phyloP scores from a whole-genome alignment of 2,797 vertebrate genomes.

The Propithecus deckenii region DNA sequence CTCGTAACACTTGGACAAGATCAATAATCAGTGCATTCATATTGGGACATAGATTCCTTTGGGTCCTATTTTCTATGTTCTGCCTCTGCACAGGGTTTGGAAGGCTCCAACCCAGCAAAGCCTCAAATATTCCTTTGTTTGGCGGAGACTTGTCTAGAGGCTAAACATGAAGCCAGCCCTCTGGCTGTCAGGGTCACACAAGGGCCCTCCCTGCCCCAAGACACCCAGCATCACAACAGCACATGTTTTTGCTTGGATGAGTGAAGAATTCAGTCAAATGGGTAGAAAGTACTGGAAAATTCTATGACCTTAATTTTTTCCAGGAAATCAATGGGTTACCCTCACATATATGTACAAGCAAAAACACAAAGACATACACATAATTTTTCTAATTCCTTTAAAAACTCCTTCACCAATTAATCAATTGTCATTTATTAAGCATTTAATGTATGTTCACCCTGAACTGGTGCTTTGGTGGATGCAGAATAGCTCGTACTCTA shows the following conservation, averaged over 20 bases:
- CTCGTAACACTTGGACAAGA: neutral
- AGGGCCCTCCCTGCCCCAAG: neutral
- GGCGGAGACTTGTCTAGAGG: neutral
- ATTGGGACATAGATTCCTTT: accelerated
- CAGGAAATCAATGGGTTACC: neutral
- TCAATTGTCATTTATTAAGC: neutral
- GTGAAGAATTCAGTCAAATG: neutral
- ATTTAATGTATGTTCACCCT: accelerated
- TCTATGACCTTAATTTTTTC: neutral
- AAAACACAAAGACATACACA: neutral
- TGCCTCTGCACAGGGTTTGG: neutral
- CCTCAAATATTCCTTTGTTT: neutral
- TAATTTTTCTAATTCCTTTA: neutral
- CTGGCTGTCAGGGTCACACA: accelerated
- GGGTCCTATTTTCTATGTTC: neutral
- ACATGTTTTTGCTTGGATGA: neutral
- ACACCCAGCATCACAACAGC: neutral
- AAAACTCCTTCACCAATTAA: neutral
- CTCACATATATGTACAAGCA: neutral
- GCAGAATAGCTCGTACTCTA: neutral
- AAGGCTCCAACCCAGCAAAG: accelerated
- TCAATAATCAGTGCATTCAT: accelerated
- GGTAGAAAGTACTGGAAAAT: neutral
- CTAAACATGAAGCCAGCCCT: accelerated
- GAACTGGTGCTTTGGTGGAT: accelerated